Evolutionary conservation across 1,140 invertebrate genomes (phyloP), one percentile per base, ranked within the genome.

Genomic region (Hormaphis cornu): DNA sequence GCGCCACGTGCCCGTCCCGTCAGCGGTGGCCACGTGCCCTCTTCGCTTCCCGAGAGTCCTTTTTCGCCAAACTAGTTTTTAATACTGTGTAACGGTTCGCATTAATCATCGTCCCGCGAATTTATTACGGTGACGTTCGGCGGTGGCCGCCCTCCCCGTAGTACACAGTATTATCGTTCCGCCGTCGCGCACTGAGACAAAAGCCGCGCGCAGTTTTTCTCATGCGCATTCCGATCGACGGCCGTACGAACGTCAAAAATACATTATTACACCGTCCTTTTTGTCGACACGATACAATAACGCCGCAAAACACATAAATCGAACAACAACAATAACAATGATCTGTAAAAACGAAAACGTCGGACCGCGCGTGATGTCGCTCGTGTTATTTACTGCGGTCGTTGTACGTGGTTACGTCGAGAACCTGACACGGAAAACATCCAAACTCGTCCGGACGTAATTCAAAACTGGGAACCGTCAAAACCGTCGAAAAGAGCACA

Each of bases 11-110:
- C 18, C 61, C 18, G 20, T 14, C 20, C 53, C 30, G 35, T 12
- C 16, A 8, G 26, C 28, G 42, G 12, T 44, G 42, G 1, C n/a
- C 42, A 48, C 61, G 58, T 66, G 61, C 28, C 61, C 44, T 63
- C 59, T 63, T n/a, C 8, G 12, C 40, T 61, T 46, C 58, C 40
- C 24, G 40, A 2, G 40, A 61, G 58, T 61, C 26, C 28, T 50
- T 50, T 63, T 50, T 30, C 44, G n/a, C 44, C 61, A 48, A 66
- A 66, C 61, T 66, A 66, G 61, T 66, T 66, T 66, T 66, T 66
- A 66, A 66, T 66, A 66, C 61, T 66, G 61, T n/a, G n/a, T 66
- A 48, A 66, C 61, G 61, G 22, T 66, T 66, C 61, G 18, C 61
- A 66, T 66, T 66, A 66, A 66, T 66, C 61, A 66, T 50, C 44